Evolutionary conservation across 2,888 invertebrate genomes (phyloP).

Genomic region (Drosophila diplacantha): DNA sequence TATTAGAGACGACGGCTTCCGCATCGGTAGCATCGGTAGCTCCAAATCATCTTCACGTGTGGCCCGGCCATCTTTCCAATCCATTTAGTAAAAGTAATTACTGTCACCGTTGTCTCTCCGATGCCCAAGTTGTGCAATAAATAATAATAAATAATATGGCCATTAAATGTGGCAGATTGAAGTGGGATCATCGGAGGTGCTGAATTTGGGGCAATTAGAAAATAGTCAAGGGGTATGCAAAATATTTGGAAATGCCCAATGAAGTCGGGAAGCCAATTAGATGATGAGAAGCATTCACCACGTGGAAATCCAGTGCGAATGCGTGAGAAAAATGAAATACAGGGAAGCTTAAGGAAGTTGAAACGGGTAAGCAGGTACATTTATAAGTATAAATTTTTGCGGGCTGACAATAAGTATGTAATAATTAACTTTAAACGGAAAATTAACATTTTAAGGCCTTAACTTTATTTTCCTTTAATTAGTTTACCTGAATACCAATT

Average conservation of each 20-base stretch:
- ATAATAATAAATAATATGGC: slow-evolving; percentile 43
- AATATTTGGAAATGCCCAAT: slow-evolving; percentile 34
- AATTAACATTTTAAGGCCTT: not conserved
- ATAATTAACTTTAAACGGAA: not conserved
- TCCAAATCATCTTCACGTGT: slow-evolving; percentile 53
- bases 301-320: slow-evolving; percentile 27
- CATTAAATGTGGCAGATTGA: slow-evolving; percentile 10
- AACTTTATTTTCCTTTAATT: not conserved
- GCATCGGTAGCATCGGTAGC: slow-evolving; percentile 28
- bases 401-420: not conserved
- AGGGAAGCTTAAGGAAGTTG: not conserved
- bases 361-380: too few relatives aligned
- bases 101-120: slow-evolving; percentile 47
- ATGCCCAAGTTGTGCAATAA: slow-evolving; percentile 54
- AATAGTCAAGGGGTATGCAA: slow-evolving; percentile 37
- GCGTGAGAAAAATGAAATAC: slow-evolving; percentile 53
- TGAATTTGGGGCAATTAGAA: slow-evolving; percentile 51
- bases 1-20: slow-evolving; percentile 35
- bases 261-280: slow-evolving; percentile 24
- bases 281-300: slow-evolving; percentile 57
- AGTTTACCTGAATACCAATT: not conserved
- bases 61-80: slow-evolving; percentile 34
- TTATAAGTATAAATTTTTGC: not conserved
- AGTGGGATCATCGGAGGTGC: slow-evolving; percentile 18
- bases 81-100: slow-evolving; percentile 60